phyloP scores from a whole-genome alignment of 1,140 invertebrate genomes.

The Apis mellifera region DNA sequence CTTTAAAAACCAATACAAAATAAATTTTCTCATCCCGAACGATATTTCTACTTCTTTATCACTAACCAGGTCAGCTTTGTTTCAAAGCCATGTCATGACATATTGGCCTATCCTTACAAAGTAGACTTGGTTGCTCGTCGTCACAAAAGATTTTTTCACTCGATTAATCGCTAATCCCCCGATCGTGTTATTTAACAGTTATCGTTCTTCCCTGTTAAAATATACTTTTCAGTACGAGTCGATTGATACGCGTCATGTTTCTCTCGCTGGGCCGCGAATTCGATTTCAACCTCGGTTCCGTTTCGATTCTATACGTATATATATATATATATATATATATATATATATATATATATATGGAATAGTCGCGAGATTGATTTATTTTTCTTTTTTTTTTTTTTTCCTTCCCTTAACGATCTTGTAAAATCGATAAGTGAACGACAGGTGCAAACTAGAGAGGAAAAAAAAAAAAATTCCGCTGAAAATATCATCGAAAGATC shows the following conservation, averaged over 20 bases:
- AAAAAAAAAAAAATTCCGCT: not conserved
- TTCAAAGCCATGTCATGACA: not conserved
- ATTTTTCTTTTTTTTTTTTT: not conserved
- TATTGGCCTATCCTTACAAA: not conserved
- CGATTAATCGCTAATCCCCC: slow-evolving; percentile 26
- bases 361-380: not conserved
- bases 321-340: not conserved
- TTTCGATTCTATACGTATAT: not conserved
- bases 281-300: not conserved
- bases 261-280: not conserved
- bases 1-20: no score
- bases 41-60: no score
- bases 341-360: not conserved
- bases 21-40: no score
- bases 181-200: slow-evolving; percentile 16
- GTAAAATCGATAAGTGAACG: not conserved
- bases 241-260: not conserved
- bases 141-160: slow-evolving; percentile 5
- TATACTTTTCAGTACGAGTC: not conserved
- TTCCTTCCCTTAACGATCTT: not conserved
- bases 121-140: no score
- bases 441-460: not conserved
- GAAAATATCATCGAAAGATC: not conserved
- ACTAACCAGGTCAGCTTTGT: not conserved
- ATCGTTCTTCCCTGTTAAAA: slow-evolving; percentile 14